phyloP scores from a whole-genome alignment of 2,888 invertebrate species.

The Zonitis immaculata region DNA sequence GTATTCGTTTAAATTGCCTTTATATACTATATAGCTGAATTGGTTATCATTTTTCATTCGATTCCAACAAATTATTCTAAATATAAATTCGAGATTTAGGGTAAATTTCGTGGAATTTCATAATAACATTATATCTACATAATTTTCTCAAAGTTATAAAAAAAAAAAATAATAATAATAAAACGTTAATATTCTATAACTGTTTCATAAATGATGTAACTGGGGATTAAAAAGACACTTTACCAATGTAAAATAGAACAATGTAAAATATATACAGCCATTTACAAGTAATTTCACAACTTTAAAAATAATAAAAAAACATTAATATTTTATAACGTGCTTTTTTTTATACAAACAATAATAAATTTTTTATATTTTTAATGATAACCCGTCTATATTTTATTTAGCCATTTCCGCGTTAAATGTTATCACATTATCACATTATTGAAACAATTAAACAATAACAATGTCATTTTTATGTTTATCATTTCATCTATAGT shows the following conservation, averaged over 20 bases:
- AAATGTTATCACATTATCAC: not conserved
- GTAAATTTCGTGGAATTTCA: too few species aligned
- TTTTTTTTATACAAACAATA: not conserved
- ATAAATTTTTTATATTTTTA: not conserved
- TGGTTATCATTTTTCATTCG: not conserved
- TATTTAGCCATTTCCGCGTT: not conserved
- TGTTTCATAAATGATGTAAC: not conserved
- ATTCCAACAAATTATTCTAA: too few species aligned
- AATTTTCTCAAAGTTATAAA: not conserved
- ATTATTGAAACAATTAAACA: not conserved
- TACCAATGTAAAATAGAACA: conserved; percentile 1
- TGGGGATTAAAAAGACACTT: not conserved
- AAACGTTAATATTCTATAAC: not conserved
- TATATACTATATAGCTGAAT: conserved; percentile 11
- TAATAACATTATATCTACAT: too few species aligned
- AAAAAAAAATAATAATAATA: too few species aligned
- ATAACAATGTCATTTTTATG: not conserved
- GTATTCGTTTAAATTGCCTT: conserved; percentile 27
- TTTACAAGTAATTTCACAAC: not conserved
- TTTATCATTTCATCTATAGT: not conserved
- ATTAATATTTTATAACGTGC: not conserved
- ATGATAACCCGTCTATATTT: not conserved
- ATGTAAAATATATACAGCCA: not conserved
- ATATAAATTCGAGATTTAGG: too few species aligned
- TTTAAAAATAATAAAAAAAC: not conserved